Evolutionary conservation across 92 coral and sea anemone genomes (phyloP), one percentile per base, ranked within the genome.

Genomic region (Porites lobata): DNA sequence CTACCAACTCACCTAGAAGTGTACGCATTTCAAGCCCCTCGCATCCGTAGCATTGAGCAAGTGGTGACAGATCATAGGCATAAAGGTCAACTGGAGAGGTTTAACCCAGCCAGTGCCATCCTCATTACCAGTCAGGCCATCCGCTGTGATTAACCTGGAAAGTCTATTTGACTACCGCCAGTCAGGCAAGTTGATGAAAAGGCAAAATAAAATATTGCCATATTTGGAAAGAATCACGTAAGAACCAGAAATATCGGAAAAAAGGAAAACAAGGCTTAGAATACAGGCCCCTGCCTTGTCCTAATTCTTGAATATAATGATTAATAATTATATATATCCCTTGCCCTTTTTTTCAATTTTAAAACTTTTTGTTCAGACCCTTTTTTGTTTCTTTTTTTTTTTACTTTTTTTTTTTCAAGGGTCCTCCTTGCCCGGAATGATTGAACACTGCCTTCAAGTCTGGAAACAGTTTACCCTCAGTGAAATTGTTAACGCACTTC

Each of bases 1-100:
- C 51, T 8, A 20, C 47, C 32, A 26, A 26, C 32, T 1, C 32
- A 26, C 32, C 2, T 26, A 26, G 32, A 26, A 26, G 32, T 26
- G 32, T 26, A 26, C 32, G 3, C 32, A 26, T 26, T n/a, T 26
- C 32, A 2, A 26, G 21, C 5, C 43, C n/a, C 47, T 26, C 2
- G 32, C 83, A 20, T 79, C 83, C 7, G 21, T 79, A 26, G 83
- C 83, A 63, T 38, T 79, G 38, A 79, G 83, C 47, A 79, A 79
- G 65, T 54, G 61, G 72, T 59, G 47, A 64, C 21, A 38, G 83
- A 79, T 47, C 21, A 38, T 8, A 63, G 83, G 72, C 72, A 62
- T 47, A 78, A 29, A 78, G 82, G 61, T 53, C 82, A 78, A 61
- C 56, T 78, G 14, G n/a, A 78, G 64, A 32, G 82, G 82, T 32